These are phyloP conservation scores for Dasypolia templi DNA, from an alignment of 2,888 invertebrate species.

Conservation along the genomic window DNA sequence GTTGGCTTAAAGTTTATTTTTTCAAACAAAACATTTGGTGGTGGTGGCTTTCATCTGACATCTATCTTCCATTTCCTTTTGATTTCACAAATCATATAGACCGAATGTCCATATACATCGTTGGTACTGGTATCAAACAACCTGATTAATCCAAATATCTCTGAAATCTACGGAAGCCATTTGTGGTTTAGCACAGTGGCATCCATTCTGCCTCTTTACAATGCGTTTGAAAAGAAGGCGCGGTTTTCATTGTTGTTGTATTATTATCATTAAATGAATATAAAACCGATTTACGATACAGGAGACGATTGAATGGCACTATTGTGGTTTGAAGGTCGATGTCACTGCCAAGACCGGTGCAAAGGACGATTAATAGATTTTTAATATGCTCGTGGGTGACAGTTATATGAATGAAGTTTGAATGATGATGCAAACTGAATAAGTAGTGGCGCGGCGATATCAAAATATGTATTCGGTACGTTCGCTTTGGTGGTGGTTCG, in stretches of 20 bases:
- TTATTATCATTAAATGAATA: slow-evolving; percentile 84
- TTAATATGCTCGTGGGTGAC: slow-evolving; percentile 48
- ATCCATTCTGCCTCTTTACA: slow-evolving; percentile 76
- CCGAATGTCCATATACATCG: background rate
- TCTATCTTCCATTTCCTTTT: background rate
- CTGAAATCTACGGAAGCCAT: slow-evolving; percentile 77
- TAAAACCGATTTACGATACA: slow-evolving; percentile 83
- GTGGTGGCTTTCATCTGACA: background rate
- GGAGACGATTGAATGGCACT: slow-evolving; percentile 76
- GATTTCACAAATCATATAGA: background rate
- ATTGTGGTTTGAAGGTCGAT: slow-evolving; percentile 80
- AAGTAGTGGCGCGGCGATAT: background rate
- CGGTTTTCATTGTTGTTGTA: slow-evolving; percentile 78
- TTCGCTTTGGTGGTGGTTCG: background rate
- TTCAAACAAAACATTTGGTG: background rate
- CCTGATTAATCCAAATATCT: slow-evolving; percentile 39
- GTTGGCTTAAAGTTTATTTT: no score
- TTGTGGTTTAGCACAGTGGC: slow-evolving; percentile 75
- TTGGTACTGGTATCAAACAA: slow-evolving; percentile 15
- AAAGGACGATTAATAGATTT: slow-evolving; percentile 63
- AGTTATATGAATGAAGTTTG: slow-evolving; percentile 26
- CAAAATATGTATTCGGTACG: background rate
- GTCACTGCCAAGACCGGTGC: slow-evolving; percentile 84
- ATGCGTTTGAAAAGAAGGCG: slow-evolving; percentile 79
- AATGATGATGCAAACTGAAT: slow-evolving; percentile 37